These are phyloP conservation scores for Danio albolineatus DNA, from an alignment of 2,797 vertebrate species.

Conservation along the genomic window DNA sequence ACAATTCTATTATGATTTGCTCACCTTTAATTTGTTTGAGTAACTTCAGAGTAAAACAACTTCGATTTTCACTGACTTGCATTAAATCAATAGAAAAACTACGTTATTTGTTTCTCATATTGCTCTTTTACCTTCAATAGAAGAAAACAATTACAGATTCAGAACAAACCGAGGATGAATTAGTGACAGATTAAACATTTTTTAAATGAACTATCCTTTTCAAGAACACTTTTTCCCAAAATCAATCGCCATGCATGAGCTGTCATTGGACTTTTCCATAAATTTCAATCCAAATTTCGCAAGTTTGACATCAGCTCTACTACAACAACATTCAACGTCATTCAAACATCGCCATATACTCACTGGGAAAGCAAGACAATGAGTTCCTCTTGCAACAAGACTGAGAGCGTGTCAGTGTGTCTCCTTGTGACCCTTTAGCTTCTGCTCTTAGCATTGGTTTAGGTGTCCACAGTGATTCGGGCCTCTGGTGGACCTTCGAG, in stretches of 20 bases:
- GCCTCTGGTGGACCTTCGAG: slow-evolving; percentile 81
- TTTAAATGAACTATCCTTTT: not conserved
- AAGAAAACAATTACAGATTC: not conserved
- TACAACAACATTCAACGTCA: not conserved
- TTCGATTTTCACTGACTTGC: not conserved
- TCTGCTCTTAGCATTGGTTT: slow-evolving; percentile 77
- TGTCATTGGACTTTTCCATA: not conserved
- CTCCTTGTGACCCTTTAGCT: slow-evolving; percentile 54
- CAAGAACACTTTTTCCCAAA: not conserved
- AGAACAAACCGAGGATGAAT: not conserved
- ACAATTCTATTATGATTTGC: not conserved
- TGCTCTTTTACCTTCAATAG: not conserved
- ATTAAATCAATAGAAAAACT: not conserved
- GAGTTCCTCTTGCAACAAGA: slow-evolving; percentile 71
- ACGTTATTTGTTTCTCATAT: not conserved
- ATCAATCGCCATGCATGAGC: not conserved
- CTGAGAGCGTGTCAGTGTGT: slow-evolving; percentile 55
- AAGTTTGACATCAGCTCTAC: not conserved
- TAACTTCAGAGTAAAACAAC: not conserved
- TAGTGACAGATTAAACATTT: not conserved
- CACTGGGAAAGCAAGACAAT: slow-evolving; percentile 56
- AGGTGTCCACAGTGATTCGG: slow-evolving; percentile 84
- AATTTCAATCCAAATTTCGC: not conserved
- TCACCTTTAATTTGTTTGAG: not conserved
- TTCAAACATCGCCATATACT: slow-evolving; percentile 30